Evolutionary conservation across 2,888 invertebrate species (phyloP).

Genomic region (Cremastobaeus sp.): DNA sequence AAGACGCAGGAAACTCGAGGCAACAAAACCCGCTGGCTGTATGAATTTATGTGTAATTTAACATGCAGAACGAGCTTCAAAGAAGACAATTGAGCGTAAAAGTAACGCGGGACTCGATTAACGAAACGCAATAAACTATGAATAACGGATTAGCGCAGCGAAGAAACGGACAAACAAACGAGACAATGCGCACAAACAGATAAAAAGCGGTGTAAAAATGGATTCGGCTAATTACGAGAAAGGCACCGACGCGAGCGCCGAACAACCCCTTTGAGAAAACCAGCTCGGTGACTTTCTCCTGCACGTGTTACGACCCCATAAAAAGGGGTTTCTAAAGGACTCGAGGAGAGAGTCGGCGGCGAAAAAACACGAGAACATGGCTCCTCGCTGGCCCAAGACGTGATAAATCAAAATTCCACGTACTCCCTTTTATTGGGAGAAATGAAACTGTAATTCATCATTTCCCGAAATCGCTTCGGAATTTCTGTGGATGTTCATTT

Average conservation of each 20-base stretch:
- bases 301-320: slow-evolving; percentile 39
- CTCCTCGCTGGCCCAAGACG: neutral
- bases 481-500: no score
- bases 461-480: neutral
- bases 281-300: slow-evolving; percentile 10
- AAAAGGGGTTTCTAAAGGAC: slow-evolving; percentile 21
- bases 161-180: no score
- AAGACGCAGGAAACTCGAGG: no score
- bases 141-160: no score
- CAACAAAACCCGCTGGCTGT: neutral
- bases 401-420: slow-evolving; percentile 26
- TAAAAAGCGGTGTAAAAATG: no score
- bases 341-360: slow-evolving; percentile 1
- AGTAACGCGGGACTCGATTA: neutral
- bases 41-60: slow-evolving; percentile 12
- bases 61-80: slow-evolving; percentile 4
- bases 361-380: neutral
- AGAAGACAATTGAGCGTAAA: slow-evolving; percentile 4
- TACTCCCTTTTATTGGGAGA: slow-evolving; percentile 4
- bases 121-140: neutral
- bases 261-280: slow-evolving; percentile 24
- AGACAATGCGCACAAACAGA: no score
- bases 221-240: neutral
- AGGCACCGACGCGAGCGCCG: neutral
- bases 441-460: slow-evolving; percentile 14